phyloP scores from a whole-genome alignment of 2,888 invertebrate genomes.

The Trissolcus japonicus region DNA sequence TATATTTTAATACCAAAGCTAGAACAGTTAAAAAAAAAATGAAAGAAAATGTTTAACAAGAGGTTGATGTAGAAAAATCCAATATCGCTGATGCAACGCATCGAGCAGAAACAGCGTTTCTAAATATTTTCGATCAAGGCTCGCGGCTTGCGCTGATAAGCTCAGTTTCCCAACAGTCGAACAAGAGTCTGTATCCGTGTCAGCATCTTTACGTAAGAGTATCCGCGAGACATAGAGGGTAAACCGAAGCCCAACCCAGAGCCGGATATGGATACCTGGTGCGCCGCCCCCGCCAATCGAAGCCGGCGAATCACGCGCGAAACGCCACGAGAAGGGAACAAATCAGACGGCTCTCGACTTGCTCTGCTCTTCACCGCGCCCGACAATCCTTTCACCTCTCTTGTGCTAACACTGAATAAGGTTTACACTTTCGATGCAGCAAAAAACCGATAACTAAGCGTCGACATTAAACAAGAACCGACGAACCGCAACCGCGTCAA shows the following conservation, averaged over 20 bases:
- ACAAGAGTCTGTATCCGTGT: constrained; percentile 53
- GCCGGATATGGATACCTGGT: constrained; percentile 72
- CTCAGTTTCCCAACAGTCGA: constrained; percentile 52
- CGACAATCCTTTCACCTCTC: constrained; percentile 47
- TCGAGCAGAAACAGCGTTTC: constrained; percentile 31
- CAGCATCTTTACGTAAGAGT: constrained; percentile 57
- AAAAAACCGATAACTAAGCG: constrained; percentile 6
- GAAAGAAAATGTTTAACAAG: constrained; percentile 5
- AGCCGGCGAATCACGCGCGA: constrained; percentile 71
- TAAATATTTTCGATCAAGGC: constrained; percentile 39
- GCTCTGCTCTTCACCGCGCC: constrained; percentile 44
- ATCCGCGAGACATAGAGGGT: constrained; percentile 54
- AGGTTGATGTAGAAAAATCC: background rate
- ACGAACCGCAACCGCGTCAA: too few species aligned
- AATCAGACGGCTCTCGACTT: constrained; percentile 69
- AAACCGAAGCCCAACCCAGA: constrained; percentile 67
- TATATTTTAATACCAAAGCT: too few species aligned
- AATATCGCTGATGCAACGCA: constrained; percentile 27
- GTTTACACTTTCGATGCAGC: constrained; percentile 20
- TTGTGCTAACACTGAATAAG: constrained; percentile 21
- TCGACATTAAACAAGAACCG: too few species aligned
- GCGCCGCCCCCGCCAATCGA: constrained; percentile 74
- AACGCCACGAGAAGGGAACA: constrained; percentile 69
- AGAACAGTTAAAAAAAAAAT: too few species aligned
- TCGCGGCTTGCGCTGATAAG: constrained; percentile 46